phyloP scores from a whole-genome alignment of 2,113 vertebrate species.

The Ondatra zibethicus region DNA sequence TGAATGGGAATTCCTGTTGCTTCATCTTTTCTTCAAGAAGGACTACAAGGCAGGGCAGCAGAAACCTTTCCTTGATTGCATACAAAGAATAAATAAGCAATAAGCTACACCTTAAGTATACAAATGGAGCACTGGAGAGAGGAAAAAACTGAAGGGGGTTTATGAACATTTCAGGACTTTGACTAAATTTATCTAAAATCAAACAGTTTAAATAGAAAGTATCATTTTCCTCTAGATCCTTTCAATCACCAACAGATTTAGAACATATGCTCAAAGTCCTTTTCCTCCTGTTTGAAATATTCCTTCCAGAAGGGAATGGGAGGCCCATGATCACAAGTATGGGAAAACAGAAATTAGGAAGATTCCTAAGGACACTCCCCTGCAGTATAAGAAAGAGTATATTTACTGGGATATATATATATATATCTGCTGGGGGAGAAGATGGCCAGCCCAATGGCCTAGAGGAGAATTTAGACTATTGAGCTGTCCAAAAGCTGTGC shows the following conservation, averaged over 20 bases:
- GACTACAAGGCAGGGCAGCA: neutral
- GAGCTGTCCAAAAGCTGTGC: neutral
- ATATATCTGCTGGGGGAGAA: neutral
- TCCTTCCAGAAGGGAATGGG: neutral
- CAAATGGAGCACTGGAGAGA: neutral
- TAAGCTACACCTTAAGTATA: fast-evolving
- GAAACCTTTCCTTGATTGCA: neutral
- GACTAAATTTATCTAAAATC: neutral
- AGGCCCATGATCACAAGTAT: neutral
- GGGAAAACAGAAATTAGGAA: neutral
- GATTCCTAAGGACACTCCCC: neutral
- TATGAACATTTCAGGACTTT: neutral
- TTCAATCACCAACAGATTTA: fast-evolving
- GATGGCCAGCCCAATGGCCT: neutral
- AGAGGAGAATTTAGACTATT: neutral
- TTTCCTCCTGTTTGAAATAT: neutral
- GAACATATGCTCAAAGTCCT: neutral
- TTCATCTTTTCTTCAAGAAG: neutral
- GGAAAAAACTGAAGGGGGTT: neutral
- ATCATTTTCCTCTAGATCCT: neutral
- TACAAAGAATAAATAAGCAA: neutral
- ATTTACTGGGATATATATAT: too few species aligned
- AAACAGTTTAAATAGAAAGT: neutral
- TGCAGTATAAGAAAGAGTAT: neutral
- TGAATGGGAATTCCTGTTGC: neutral